phyloP scores from a whole-genome alignment of 2,888 invertebrate genomes.

The Leptarthrus brevirostris region DNA sequence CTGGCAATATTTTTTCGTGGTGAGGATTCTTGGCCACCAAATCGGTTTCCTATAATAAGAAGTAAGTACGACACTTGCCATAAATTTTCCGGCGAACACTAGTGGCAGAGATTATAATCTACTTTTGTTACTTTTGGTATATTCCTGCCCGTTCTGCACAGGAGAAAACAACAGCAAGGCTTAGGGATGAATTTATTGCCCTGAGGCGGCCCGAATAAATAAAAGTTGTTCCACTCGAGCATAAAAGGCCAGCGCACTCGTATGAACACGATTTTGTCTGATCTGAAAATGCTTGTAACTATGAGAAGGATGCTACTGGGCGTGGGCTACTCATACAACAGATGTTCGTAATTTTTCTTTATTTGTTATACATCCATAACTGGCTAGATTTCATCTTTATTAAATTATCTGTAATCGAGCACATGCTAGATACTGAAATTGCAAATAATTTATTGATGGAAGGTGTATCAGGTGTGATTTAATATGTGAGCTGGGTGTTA shows the following conservation, averaged over 20 bases:
- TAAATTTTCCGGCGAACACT: constrained; percentile 8
- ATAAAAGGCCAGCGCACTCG: too few species aligned
- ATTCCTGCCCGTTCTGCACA: background rate
- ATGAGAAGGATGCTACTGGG: too few species aligned
- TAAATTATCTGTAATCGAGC: too few species aligned
- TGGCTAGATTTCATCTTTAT: too few species aligned
- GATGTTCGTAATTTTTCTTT: constrained; percentile 34
- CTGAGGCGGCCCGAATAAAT: constrained; percentile 1
- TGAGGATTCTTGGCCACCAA: background rate
- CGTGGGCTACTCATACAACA: background rate
- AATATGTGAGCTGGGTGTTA: too few species aligned
- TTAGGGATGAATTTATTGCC: constrained; percentile 34
- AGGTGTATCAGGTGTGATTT: too few species aligned
- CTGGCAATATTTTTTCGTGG: background rate
- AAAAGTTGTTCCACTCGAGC: background rate
- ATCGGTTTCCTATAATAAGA: constrained; percentile 5
- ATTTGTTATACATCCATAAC: constrained; percentile 24
- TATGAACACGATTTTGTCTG: too few species aligned
- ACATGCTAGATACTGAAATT: too few species aligned
- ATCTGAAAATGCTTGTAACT: too few species aligned
- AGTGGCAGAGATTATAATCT: constrained; percentile 25
- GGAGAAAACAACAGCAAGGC: background rate
- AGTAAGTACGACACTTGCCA: constrained; percentile 6
- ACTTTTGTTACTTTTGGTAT: constrained; percentile 5
- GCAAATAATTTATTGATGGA: too few species aligned